Conservation (phyloP, 2,113 vertebrate species). For the Melanostigma gelatinosum region DNA sequence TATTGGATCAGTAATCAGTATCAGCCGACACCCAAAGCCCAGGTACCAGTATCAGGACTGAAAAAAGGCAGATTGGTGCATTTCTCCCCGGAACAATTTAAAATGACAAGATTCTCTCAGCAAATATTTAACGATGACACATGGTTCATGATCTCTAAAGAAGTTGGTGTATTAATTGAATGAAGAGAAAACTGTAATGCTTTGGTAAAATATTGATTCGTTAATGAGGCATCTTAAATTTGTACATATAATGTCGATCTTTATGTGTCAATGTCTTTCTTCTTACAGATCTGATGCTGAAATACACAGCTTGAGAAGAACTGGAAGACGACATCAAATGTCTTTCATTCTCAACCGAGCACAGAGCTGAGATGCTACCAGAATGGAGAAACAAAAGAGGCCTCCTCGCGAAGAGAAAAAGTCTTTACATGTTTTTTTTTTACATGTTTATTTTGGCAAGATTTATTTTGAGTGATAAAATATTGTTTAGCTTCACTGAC, state of each 20-base stretch:
- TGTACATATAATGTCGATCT: not conserved
- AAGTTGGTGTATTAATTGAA: not conserved
- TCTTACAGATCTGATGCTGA: constrained; percentile 41
- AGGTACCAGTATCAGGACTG: not conserved
- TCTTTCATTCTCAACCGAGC: not conserved
- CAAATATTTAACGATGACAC: not conserved
- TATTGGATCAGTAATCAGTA: not conserved
- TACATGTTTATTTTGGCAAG: not conserved
- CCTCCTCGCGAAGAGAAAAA: not conserved
- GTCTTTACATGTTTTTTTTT: not conserved
- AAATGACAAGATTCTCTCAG: not conserved
- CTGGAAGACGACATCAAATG: not conserved
- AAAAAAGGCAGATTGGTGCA: too few species aligned
- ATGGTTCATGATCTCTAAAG: not conserved
- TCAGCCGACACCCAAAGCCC: not conserved
- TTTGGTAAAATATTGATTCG: not conserved
- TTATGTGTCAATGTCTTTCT: constrained; percentile 1
- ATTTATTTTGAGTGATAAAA: not conserved
- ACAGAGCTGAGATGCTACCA: not conserved
- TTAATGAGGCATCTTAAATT: not conserved
- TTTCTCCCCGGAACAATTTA: not conserved
- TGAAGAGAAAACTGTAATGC: not conserved
- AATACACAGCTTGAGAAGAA: constrained; percentile 32
- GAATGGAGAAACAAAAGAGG: not conserved
- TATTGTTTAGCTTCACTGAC: not conserved